Base-by-base conservation (phyloP, 2,797 vertebrate genomes). In the Betta splendens region DNA sequence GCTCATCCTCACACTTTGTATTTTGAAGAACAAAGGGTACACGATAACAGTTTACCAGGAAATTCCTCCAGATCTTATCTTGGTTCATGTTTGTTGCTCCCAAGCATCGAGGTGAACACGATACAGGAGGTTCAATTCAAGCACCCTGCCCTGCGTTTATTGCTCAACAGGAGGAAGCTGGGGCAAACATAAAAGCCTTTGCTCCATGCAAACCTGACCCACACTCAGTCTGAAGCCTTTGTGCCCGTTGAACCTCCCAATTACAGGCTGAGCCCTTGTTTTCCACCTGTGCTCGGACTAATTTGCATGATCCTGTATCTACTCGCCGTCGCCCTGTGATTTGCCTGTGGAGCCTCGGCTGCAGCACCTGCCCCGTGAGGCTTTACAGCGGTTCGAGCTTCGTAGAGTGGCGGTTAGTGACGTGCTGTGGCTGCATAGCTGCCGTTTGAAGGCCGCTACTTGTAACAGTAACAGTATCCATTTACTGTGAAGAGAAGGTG, bases 21-120 rank as follows among this genome's bases (percentile, higher is more conserved):
- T 69, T n/a, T 70, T 64, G 54, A 70, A 74, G 71, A 69, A 56
- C 39, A 45, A 57, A 63, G 22, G 53, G 54, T 42, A 56, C 36
- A 35, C 42, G 49, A 38, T 64, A 50, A 32, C 17, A 64, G 26
- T 54, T 81, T 71, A 56, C 44, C 74, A 78, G 84, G 81, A 90
- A 86, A 89, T 88, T 80, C 80, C 80, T 80, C 66, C 37, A 68
- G 65, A 88, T 83, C 63, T 75, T 83, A 85, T 86, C 81, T 43
- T 65, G 3, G 66, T 74, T 43, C 46, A 44, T 79, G 67, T 85
- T 79, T 84, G 46, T 79, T 80, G 76, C 56, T 56, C 7, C 32
- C 44, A 65, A 72, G 69, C 49, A 66, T 68, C 56, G 69, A 49
- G 25, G 42, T 29, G 29, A 66, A 64, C 52, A 3, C 1, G 11